These are phyloP conservation scores for Noturus placidus DNA, from an alignment of 2,113 vertebrate species.

Conservation along the genomic window DNA sequence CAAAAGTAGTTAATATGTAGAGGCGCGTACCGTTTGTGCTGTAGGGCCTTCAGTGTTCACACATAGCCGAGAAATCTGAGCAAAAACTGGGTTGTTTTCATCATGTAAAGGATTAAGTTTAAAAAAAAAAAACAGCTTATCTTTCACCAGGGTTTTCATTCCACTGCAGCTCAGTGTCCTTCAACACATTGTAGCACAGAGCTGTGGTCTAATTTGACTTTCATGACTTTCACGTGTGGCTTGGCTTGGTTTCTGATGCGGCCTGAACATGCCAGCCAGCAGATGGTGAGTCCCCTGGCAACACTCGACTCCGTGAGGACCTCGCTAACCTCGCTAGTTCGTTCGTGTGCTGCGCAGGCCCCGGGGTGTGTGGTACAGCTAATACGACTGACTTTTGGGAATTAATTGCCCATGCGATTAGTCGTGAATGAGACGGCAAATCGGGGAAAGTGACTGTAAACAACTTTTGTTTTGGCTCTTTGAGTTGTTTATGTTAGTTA, in stretches of 20 bases:
- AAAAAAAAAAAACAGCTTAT: not conserved
- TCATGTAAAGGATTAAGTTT: not conserved
- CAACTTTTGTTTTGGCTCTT: not conserved
- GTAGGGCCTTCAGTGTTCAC: not conserved
- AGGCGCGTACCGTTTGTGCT: not conserved
- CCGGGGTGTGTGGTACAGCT: conserved; percentile 24
- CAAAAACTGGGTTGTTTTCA: not conserved
- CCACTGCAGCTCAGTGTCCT: conserved; percentile 27
- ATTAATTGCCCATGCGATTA: conserved; percentile 1
- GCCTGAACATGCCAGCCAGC: conserved; percentile 67
- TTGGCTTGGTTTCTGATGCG: conserved; percentile 68
- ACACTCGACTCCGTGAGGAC: conserved; percentile 41
- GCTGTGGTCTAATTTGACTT: conserved; percentile 61
- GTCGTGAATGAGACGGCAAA: conserved; percentile 7
- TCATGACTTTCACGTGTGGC: conserved; percentile 64
- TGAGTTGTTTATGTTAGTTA: not conserved
- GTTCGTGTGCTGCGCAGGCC: conserved; percentile 57
- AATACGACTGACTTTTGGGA: conserved; percentile 24
- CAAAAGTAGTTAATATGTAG: not conserved
- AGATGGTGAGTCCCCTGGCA: conserved; percentile 71
- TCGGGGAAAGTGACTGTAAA: not conserved
- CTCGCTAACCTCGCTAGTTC: conserved; percentile 57
- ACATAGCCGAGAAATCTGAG: not conserved
- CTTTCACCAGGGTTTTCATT: conserved; percentile 8
- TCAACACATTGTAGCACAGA: conserved; percentile 44